phyloP scores from a whole-genome alignment of 2,888 invertebrate species.

The Yponomeuta cagnagella region DNA sequence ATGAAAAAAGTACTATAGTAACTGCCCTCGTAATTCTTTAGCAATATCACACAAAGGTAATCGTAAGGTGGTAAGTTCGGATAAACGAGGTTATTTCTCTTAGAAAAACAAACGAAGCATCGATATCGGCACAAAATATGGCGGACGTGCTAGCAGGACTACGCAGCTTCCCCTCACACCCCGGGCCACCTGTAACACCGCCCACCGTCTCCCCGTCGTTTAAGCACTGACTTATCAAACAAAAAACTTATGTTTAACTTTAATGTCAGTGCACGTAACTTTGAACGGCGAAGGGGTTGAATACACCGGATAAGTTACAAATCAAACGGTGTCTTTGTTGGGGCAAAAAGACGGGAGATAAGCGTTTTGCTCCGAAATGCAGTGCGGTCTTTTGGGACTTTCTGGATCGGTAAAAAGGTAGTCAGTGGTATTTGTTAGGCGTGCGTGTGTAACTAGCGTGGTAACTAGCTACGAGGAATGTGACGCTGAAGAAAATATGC shows the following conservation, averaged over 20 bases:
- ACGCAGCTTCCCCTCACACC: constrained; percentile 40
- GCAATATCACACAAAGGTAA: no score
- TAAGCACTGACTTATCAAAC: constrained; percentile 74
- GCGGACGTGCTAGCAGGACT: neutral
- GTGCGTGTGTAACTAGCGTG: neutral
- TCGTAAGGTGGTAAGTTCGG: no score
- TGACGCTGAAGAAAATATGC: no score
- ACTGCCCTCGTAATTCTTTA: no score
- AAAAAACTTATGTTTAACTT: constrained; percentile 69
- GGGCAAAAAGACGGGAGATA: neutral
- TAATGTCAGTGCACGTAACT: constrained; percentile 46
- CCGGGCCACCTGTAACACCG: constrained; percentile 57
- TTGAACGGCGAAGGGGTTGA: neutral
- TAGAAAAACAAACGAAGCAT: neutral
- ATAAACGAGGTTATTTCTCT: no score
- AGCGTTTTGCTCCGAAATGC: neutral
- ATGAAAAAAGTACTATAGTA: no score
- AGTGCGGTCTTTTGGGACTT: neutral
- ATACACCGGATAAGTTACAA: neutral
- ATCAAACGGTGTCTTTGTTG: neutral
- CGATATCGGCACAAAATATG: constrained; percentile 15
- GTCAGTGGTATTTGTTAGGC: neutral
- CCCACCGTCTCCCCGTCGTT: constrained; percentile 55
- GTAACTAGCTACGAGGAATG: no score
- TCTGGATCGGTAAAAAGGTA: neutral